Evolutionary conservation across 2,797 vertebrate species (phyloP).

Genomic region (Chelmon rostratus): DNA sequence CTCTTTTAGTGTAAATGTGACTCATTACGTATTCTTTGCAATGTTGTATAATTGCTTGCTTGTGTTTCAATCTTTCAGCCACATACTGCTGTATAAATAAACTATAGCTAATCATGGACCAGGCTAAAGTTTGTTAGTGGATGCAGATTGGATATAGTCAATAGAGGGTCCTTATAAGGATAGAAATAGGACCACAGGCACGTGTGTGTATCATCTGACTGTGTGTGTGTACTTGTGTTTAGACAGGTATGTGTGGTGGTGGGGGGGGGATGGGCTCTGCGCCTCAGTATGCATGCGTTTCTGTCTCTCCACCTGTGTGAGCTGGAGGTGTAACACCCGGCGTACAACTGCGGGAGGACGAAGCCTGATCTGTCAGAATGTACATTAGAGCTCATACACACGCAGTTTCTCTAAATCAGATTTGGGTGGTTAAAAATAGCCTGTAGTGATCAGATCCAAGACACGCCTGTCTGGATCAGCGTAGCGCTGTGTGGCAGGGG

Average conservation of each 20-base stretch:
- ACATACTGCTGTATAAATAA: not conserved
- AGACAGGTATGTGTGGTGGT: constrained; percentile 38
- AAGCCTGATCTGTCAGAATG: constrained; percentile 66
- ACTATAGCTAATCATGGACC: not conserved
- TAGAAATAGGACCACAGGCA: constrained; percentile 3
- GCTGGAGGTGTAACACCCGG: not conserved
- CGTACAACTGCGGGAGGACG: not conserved
- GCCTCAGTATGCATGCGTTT: constrained; percentile 8
- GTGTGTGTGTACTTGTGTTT: constrained; percentile 45
- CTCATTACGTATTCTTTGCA: not conserved
- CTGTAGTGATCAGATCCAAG: constrained; percentile 76
- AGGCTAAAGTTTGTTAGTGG: constrained; percentile 11
- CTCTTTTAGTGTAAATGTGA: not conserved
- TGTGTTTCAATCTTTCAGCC: not conserved
- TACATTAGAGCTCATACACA: constrained; percentile 68
- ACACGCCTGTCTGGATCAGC: constrained; percentile 73
- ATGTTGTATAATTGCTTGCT: not conserved
- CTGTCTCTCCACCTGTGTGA: constrained; percentile 20
- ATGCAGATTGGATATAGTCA: constrained; percentile 18
- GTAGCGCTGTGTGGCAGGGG: constrained; percentile 53
- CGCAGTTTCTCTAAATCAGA: constrained; percentile 78
- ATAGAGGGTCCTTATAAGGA: constrained; percentile 52
- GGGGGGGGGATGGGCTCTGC: not conserved
- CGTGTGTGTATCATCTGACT: constrained; percentile 43
- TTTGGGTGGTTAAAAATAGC: constrained; percentile 83